These are phyloP conservation scores for Eretmochelys imbricata DNA, from an alignment of 2,113 vertebrate genomes.

Conservation along the genomic window DNA sequence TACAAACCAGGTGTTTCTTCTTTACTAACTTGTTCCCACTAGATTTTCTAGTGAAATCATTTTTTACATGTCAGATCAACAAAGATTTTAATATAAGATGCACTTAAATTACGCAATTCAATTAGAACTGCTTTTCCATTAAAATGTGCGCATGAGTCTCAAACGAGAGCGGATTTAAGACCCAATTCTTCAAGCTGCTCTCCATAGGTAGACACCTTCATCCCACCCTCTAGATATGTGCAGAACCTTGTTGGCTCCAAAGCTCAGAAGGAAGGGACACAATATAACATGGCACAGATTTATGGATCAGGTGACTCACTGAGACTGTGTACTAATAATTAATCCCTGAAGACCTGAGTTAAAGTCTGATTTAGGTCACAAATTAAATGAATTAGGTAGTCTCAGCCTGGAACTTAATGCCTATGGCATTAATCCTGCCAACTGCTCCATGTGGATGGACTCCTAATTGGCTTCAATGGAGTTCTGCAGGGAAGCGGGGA, in stretches of 20 bases:
- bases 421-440: neutral
- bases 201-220: neutral
- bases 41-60: constrained; percentile 1
- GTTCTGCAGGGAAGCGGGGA: neutral
- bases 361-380: rapidly evolving
- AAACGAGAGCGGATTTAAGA: neutral
- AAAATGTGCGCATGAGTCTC: neutral
- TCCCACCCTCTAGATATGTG: neutral
- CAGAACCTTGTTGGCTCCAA: neutral
- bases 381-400: rapidly evolving
- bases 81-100: constrained; percentile 3
- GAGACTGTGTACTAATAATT: rapidly evolving
- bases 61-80: neutral
- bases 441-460: neutral
- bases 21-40: neutral
- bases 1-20: neutral
- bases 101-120: neutral
- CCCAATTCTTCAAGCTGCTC: rapidly evolving
- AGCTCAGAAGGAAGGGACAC: neutral
- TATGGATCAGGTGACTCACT: neutral
- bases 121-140: neutral
- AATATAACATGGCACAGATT: neutral
- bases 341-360: neutral
- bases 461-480: neutral
- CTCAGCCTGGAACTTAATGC: rapidly evolving